These are phyloP conservation scores for Scaptomyza reducta DNA, from an alignment of 2,888 invertebrate species.

Conservation along the genomic window DNA sequence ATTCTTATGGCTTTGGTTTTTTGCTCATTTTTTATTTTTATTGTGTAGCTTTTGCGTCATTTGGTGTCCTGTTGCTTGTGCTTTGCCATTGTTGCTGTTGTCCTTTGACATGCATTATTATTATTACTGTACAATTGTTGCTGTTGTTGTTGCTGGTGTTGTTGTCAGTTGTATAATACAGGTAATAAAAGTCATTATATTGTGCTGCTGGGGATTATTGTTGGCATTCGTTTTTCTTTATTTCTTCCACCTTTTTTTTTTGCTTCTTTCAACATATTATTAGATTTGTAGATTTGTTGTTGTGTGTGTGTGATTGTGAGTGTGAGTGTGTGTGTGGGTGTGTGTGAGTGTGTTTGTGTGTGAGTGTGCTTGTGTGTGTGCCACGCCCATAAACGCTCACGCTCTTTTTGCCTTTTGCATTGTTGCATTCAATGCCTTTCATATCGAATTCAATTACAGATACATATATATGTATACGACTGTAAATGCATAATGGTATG, in stretches of 20 bases:
- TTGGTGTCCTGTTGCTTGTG: slow-evolving; percentile 48
- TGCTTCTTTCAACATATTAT: slow-evolving; percentile 52
- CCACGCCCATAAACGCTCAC: background rate
- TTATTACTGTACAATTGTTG: slow-evolving; percentile 22
- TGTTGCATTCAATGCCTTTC: slow-evolving; percentile 16
- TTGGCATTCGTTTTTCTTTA: slow-evolving; percentile 42
- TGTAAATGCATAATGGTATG: slow-evolving; percentile 4
- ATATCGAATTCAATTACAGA: slow-evolving; percentile 66
- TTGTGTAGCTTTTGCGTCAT: slow-evolving; percentile 32
- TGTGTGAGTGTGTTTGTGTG: slow-evolving; percentile 3
- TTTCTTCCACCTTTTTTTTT: slow-evolving; percentile 40
- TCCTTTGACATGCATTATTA: slow-evolving; percentile 57
- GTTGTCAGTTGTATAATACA: slow-evolving; percentile 67
- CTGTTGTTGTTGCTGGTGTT: slow-evolving; percentile 37
- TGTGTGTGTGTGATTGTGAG: slow-evolving; percentile 13
- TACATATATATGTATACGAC: slow-evolving; percentile 37
- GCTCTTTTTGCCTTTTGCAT: background rate
- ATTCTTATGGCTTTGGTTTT: slow-evolving; percentile 4
- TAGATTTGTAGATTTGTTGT: slow-evolving; percentile 44
- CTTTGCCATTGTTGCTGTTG: slow-evolving; percentile 33
- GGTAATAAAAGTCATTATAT: slow-evolving; percentile 81
- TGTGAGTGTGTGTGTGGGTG: slow-evolving; percentile 18
- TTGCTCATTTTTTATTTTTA: background rate
- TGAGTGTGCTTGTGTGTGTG: background rate
- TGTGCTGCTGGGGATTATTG: slow-evolving; percentile 77